Percentiles rank a stretch among this genome's conserved stretches.
Evolutionary conservation across 2,888 invertebrate species (phyloP).

Genomic region (Hermaeophaga mercurialis): DNA sequence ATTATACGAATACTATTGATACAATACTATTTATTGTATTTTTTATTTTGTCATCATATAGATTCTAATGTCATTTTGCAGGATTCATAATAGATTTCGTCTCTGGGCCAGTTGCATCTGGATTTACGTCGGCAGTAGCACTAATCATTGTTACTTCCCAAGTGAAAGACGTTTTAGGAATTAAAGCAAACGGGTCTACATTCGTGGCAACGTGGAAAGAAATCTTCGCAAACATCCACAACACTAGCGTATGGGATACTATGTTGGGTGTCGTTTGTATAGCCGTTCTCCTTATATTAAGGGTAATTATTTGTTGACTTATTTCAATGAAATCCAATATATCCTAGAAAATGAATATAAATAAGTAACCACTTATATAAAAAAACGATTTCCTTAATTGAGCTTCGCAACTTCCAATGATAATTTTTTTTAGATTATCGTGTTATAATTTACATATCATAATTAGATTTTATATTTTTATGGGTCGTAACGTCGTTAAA

Average conservation of each 20-base stretch:
- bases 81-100: slow-evolving; percentile 89
- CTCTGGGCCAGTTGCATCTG: slow-evolving; percentile 86
- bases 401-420: too few relatives aligned
- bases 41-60: too few relatives aligned
- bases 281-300: slow-evolving; percentile 73
- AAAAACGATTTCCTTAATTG: too few relatives aligned
- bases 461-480: too few relatives aligned
- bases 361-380: too few relatives aligned
- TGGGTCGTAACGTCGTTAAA: too few relatives aligned
- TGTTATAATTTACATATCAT: too few relatives aligned
- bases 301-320: slow-evolving; percentile 62
- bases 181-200: slow-evolving; percentile 73
- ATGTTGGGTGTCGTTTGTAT: slow-evolving; percentile 78
- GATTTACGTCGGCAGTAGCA: slow-evolving; percentile 91
- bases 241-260: slow-evolving; percentile 74
- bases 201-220: slow-evolving; percentile 80
- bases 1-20: too few relatives aligned
- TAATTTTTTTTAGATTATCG: background rate
- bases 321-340: too few relatives aligned
- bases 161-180: slow-evolving; percentile 80
- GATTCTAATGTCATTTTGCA: slow-evolving; percentile 52
- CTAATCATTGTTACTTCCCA: slow-evolving; percentile 87
- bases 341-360: too few relatives aligned
- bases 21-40: too few relatives aligned
- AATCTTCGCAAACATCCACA: slow-evolving; percentile 69